Evolutionary conservation across 2,797 vertebrate genomes (phyloP).

Genomic region (Oophaga sylvatica): DNA sequence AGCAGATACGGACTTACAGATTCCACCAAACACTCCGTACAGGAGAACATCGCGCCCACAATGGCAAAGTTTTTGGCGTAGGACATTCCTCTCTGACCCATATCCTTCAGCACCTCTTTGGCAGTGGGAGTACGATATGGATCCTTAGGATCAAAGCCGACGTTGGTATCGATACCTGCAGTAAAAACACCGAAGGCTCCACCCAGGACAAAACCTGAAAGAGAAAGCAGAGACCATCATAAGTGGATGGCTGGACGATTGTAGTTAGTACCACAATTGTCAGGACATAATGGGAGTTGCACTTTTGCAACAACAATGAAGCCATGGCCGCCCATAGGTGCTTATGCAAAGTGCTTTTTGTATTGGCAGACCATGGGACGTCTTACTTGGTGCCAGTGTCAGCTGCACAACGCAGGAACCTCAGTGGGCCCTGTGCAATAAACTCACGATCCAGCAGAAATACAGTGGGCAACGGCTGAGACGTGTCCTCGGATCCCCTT

Average conservation of each 20-base stretch:
- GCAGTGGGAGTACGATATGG: constrained; percentile 90
- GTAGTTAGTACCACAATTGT: too few relatives aligned
- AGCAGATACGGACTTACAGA: constrained; percentile 80
- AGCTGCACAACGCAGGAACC: too few relatives aligned
- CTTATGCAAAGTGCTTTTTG: too few relatives aligned
- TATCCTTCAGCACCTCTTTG: constrained; percentile 92
- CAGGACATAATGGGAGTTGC: not conserved
- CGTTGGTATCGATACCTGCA: constrained; percentile 95
- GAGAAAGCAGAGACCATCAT: not conserved
- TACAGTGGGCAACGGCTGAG: too few relatives aligned
- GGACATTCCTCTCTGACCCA: constrained; percentile 97
- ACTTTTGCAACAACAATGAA: too few relatives aligned
- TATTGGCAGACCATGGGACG: too few relatives aligned
- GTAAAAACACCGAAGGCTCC: constrained; percentile 97
- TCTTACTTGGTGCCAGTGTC: too few relatives aligned
- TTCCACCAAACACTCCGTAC: constrained; percentile 94
- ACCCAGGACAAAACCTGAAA: constrained; percentile 90
- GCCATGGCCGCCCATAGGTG: too few relatives aligned
- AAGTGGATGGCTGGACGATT: not conserved
- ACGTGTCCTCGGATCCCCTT: too few relatives aligned
- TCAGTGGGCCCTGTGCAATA: too few relatives aligned
- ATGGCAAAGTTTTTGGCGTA: constrained; percentile 98
- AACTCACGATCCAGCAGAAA: too few relatives aligned
- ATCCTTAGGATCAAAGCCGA: constrained; percentile 95
- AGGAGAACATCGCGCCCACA: constrained; percentile 97